Conservation (phyloP, 1,140 invertebrate genomes). For the Anastrepha ludens region DNA sequence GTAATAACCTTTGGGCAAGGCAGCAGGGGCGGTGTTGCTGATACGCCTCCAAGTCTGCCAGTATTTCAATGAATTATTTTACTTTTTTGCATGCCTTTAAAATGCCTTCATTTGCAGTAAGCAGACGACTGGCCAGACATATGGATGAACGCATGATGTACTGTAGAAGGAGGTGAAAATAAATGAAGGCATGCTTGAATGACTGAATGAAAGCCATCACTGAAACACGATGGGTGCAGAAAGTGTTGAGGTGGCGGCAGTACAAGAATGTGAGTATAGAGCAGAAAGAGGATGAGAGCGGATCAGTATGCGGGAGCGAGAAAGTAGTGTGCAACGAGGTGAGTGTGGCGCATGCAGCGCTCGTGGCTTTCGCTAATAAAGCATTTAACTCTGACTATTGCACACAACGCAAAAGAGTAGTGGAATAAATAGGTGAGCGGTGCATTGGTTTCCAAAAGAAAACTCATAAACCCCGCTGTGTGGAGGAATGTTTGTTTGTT, state of each 20-base stretch:
- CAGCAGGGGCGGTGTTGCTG: not conserved
- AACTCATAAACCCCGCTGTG: not conserved
- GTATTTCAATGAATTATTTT: conserved; percentile 2
- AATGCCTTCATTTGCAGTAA: conserved; percentile 13
- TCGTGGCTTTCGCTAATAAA: conserved; percentile 4
- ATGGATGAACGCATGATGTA: not conserved
- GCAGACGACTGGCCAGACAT: not conserved
- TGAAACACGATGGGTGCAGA: not conserved
- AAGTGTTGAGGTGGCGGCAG: not conserved
- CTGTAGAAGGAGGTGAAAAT: not conserved
- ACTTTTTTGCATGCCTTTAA: not conserved
- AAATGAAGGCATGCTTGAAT: not conserved
- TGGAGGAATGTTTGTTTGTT: not conserved
- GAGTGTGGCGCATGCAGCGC: not conserved
- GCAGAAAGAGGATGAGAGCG: not conserved
- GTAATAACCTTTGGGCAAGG: not conserved
- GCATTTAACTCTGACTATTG: not conserved
- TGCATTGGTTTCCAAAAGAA: not conserved
- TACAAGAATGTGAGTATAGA: no score
- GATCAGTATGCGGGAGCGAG: not conserved
- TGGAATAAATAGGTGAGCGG: not conserved
- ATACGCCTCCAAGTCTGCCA: conserved; percentile 16
- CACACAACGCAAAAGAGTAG: no score
- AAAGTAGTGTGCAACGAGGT: no score
- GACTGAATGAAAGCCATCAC: not conserved